phyloP scores from a whole-genome alignment of 2,888 invertebrate genomes.

The Spicauda simplicius region DNA sequence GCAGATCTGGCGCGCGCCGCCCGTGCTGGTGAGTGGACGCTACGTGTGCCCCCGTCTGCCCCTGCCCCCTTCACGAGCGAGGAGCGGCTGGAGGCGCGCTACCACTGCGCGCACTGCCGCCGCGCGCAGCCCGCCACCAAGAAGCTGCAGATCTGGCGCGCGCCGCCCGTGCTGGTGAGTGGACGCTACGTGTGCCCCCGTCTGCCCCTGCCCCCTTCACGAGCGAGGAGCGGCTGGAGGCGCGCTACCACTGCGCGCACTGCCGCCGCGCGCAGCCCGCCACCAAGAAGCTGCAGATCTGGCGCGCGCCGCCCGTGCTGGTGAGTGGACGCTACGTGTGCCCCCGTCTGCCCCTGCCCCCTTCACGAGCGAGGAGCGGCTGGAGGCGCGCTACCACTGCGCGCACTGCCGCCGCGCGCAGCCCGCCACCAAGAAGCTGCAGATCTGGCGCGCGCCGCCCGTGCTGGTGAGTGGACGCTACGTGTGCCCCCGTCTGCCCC shows the following conservation, averaged over 20 bases:
- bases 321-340: no score
- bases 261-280: constrained; percentile 94
- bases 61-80: no score
- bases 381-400: constrained; percentile 95
- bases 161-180: constrained; percentile 91
- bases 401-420: constrained; percentile 92
- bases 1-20: no score
- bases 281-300: constrained; percentile 95
- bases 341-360: no score
- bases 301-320: constrained; percentile 95
- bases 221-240: constrained; percentile 93
- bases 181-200: no score
- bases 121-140: no score
- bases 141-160: no score
- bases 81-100: no score
- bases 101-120: neutral
- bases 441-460: constrained; percentile 96
- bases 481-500: no score
- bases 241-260: constrained; percentile 93
- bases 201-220: constrained; percentile 95
- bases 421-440: constrained; percentile 94
- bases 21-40: no score
- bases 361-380: constrained; percentile 94
- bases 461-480: constrained; percentile 89
- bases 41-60: no score